Evolutionary conservation across 2,888 invertebrate genomes (phyloP), one percentile per base, ranked within the genome.

Genomic region (Leptarthrus brevirostris): DNA sequence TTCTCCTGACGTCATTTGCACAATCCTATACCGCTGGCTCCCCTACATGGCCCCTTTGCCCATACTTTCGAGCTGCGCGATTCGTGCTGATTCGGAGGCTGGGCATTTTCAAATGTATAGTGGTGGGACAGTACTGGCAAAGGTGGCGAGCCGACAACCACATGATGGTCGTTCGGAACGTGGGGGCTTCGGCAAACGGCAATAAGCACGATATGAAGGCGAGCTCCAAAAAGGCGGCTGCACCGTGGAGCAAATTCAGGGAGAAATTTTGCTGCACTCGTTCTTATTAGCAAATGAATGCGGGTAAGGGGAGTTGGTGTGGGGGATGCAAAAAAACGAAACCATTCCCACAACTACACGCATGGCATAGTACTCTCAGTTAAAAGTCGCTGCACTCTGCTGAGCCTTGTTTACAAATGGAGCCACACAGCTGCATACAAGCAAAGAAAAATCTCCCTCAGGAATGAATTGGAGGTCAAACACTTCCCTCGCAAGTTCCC

Each of bases 21-120:
- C 56, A 47, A 30, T 53, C 18, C 22, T 30, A 34, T 18, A 18
- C 22, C 52, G 24, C n/a, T 18, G 12, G 44, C 47, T 53, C 52
- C 49, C 34, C 69, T 26, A 0, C 16, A n/a, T 20, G 52, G 6
- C 14, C 69, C 52, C 52, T 53, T 12, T 22, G 26, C 20, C 26
- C 18, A 64, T 12, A 74, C 53, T 30, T 52, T 22, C 56, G 76
- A 76, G 74, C 76, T 76, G 76, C 76, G 76, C 76, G 76, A 76
- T 76, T 76, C 73, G 74, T 73, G 52, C 14, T 47, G 47, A 20
- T 34, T 30, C 47, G 73, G 74, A 64, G 74, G 76, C 64, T 49
- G 74, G 74, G 74, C 72, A 54, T 44, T 24, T 34, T 30, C 30
- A 14, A 30, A 47, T 34, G 26, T 34, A 2, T 10, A 24, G 5